Evolutionary conservation across 23 tunicate genomes (phyloP), one percentile per base, ranked within the genome.

Genomic region (Trididemnum miniatum): DNA sequence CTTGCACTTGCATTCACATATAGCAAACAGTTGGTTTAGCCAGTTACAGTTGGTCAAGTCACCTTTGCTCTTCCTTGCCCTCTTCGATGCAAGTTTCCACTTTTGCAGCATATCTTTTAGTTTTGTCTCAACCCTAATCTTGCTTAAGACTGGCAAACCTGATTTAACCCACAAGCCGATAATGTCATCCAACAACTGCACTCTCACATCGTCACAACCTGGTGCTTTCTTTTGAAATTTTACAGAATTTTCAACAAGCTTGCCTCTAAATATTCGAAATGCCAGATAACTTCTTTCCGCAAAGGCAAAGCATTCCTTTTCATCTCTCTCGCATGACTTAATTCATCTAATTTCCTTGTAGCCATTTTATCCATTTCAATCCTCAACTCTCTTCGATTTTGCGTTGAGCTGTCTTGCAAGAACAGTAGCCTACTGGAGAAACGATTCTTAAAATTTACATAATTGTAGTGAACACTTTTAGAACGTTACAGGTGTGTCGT

Each of bases 161-260:
- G n/a, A n/a, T n/a, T n/a, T n/a, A n/a, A n/a, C n/a, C 69, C 69
- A 63, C 69, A 63, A 22, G 69, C 69, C 69, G 18, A n/a, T 24
- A 24, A 63, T n/a, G 69, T 63, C 69, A 15, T 63, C 26, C n/a
- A 63, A 24, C 28, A 15, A 63, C 69, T 63, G 69, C 69, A 20
- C 69, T 20, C n/a, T 63, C 7, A 63, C 69, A 26, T 63, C 69
- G 5, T 63, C 7, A 63, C 18, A 63, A 20, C n/a, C 69, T 63
- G 69, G 25, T 7, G 26, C 27, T 63, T 63, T 63, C 69, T 63
- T n/a, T 63, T 63, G 27, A 63, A 15, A n/a, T 63, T 63, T 15
- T n/a, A 15, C 4, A 15, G 18, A 15, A n/a, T 4, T 63, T 63
- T 63, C n/a, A 15, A 7, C n/a, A n/a, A 63, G 28, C n/a, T 63